These are phyloP conservation scores for Gymnocephalus cernua DNA, from an alignment of 2,113 vertebrate genomes.

Conservation along the genomic window DNA sequence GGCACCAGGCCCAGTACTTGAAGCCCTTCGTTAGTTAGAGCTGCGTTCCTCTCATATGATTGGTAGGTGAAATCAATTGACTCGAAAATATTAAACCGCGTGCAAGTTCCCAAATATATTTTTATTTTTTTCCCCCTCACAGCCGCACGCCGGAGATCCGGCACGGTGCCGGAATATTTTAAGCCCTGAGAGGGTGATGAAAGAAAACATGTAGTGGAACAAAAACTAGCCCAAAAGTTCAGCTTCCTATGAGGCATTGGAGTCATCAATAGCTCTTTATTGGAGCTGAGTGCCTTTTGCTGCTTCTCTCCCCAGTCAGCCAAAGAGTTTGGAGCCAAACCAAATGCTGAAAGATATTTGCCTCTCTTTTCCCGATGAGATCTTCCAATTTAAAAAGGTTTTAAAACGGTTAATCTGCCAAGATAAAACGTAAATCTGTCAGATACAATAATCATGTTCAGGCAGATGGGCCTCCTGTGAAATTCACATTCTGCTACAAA, in stretches of 20 bases:
- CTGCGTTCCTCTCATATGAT: no score
- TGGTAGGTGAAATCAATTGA: no score
- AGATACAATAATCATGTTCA: not conserved
- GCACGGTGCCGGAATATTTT: no score
- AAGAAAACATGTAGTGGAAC: not conserved
- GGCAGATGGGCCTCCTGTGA: not conserved
- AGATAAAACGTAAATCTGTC: constrained; percentile 27
- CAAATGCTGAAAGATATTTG: constrained; percentile 14
- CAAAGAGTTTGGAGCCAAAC: constrained; percentile 18
- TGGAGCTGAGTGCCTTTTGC: constrained; percentile 10
- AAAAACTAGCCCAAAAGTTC: not conserved
- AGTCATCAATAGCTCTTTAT: constrained; percentile 20
- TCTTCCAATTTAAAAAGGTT: constrained; percentile 19
- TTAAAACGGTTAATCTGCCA: constrained; percentile 40
- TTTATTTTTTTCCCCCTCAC: no score
- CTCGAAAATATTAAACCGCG: no score
- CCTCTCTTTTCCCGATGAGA: not conserved
- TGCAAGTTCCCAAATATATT: no score
- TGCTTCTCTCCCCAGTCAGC: constrained; percentile 5
- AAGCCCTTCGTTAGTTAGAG: no score
- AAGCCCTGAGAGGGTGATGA: not conserved
- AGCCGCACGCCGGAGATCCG: no score
- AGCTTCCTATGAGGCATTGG: not conserved
- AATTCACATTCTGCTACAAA: constrained; percentile 53
- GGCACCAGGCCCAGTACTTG: no score